Conservation (phyloP, 2,797 vertebrate species). For the Xyrichtys novacula region DNA sequence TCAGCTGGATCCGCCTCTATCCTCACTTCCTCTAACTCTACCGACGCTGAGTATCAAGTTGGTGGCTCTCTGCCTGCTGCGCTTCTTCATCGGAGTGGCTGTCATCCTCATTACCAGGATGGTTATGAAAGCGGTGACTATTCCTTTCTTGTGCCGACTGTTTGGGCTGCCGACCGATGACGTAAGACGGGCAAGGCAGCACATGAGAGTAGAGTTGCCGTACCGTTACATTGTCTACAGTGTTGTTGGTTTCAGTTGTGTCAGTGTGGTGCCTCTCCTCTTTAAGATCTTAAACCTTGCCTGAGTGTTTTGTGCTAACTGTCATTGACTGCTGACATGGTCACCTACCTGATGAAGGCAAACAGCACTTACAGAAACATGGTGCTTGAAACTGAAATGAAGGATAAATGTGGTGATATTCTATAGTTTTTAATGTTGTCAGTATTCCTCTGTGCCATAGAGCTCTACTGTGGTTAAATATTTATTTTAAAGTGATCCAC, state of each 20-base stretch:
- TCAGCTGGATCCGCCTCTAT: conserved; percentile 84
- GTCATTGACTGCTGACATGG: conserved; percentile 46
- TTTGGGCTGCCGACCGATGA: conserved; percentile 86
- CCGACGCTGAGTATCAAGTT: conserved; percentile 81
- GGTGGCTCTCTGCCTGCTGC: conserved; percentile 86
- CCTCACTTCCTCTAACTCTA: conserved; percentile 86
- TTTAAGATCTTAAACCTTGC: conserved; percentile 89
- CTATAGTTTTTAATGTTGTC: conserved; percentile 18
- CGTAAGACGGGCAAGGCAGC: conserved; percentile 89
- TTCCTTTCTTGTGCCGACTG: conserved; percentile 90
- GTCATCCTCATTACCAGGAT: conserved; percentile 87
- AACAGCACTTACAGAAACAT: conserved; percentile 33
- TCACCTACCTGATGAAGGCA: conserved; percentile 19
- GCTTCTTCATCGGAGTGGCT: conserved; percentile 88
- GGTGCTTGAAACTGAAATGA: conserved; percentile 30
- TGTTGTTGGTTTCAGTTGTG: conserved; percentile 92
- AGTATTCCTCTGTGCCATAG: conserved; percentile 2
- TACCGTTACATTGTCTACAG: conserved; percentile 96
- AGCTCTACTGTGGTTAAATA: not conserved
- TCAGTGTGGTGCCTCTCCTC: conserved; percentile 89
- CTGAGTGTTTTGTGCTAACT: conserved; percentile 67
- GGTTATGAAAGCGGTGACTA: conserved; percentile 91
- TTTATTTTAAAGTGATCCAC: not conserved
- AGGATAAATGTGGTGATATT: conserved; percentile 38
- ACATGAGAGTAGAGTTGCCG: conserved; percentile 93